Evolutionary conservation across 2,797 vertebrate genomes (phyloP).

Genomic region (Sternotherus odoratus): DNA sequence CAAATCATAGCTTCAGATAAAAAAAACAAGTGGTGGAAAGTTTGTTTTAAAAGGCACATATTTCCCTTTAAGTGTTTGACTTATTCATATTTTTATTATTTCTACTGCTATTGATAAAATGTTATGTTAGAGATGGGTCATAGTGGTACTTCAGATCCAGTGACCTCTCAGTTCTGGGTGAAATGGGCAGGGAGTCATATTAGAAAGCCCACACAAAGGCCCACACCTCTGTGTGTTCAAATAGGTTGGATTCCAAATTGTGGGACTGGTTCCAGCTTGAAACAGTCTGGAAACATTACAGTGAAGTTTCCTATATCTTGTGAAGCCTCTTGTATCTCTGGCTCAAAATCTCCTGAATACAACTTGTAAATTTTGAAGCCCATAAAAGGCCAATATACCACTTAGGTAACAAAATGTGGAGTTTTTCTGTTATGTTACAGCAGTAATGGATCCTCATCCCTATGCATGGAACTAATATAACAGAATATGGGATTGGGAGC

Average conservation of each 20-base stretch:
- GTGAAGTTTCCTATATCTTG: background rate
- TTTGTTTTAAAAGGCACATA: constrained; percentile 5
- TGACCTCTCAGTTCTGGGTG: background rate
- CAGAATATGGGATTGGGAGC: background rate
- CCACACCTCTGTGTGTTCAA: rapidly evolving
- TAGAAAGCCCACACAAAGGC: background rate
- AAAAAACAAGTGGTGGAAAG: background rate
- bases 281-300: background rate
- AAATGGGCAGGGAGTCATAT: background rate
- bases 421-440: background rate
- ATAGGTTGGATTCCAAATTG: background rate
- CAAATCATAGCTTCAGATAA: background rate
- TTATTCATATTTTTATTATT: constrained; percentile 19
- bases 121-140: rapidly evolving
- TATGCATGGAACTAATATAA: background rate
- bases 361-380: rapidly evolving
- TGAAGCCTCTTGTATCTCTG: background rate
- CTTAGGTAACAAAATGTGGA: background rate
- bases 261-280: rapidly evolving
- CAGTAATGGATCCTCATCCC: background rate
- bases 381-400: background rate
- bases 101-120: background rate
- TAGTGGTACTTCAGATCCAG: background rate
- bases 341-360: constrained; percentile 1
- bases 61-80: background rate